Evolutionary conservation across 2,113 vertebrate species (phyloP), one percentile per base, ranked within the genome.

Genomic region (Caretta caretta): DNA sequence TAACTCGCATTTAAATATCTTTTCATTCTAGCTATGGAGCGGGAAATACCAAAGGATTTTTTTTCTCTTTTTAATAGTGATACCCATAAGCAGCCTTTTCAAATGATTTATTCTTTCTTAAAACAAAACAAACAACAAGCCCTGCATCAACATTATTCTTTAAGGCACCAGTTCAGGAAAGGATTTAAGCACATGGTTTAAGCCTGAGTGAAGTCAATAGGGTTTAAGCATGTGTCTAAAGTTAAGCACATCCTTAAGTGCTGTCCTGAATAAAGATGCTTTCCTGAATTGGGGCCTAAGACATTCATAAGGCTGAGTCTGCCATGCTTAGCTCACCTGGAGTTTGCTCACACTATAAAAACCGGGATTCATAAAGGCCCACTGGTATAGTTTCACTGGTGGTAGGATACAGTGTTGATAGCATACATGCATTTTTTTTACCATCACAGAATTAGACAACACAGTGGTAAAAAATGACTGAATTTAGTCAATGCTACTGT

Each of bases 1-100:
- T 93, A 92, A 87, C 92, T 87, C 53, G 13, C 53, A 22, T 90
- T 90, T 93, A 93, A 94, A 91, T 96, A 89, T 80, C 57, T 83
- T 86, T 69, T 83, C 54, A 96, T 85, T 78, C 25, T 62, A 87
- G 49, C 84, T 94, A 84, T 79, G 87, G 75, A 92, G 87, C n/a
- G 48, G 12, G 5, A 75, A 11, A 48, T 78, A 78, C 75, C 27
- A 46, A 78, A 78, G 22, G 75, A 78, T 50, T 53, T 42, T 59
- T 69, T 86, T 76, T 88, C 54, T 87, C 93, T 93, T 35, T 59
- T 83, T 80, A 80, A 79, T 48, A 75, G 35, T 48, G 38, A 69
- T 42, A 90, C 78, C 53, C 75, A 6, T 83, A 76, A 88, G 38
- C 54, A 79, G 84, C 27, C 5, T 91, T 90, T 81, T 87, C 38